Percentiles rank a stretch among this genome's conserved stretches.
Conservation (phyloP, 2,113 vertebrate genomes). For the Rhea pennata region DNA sequence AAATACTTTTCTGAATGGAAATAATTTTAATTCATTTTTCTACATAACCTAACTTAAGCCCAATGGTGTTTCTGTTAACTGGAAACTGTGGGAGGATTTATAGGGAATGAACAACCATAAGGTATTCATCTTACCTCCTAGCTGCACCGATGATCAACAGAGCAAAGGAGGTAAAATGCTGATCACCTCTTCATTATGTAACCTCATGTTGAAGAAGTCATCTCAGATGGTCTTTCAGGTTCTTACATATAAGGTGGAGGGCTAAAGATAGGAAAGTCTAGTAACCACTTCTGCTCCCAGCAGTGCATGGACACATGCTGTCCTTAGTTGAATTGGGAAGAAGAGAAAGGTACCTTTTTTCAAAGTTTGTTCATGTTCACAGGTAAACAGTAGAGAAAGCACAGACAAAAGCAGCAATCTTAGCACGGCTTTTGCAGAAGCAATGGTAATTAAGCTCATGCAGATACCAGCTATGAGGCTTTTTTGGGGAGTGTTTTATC, state of each 20-base stretch:
- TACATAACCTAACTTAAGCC: background rate
- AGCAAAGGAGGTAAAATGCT: background rate
- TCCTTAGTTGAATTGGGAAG: background rate
- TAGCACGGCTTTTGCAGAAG: background rate
- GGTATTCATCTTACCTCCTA: background rate
- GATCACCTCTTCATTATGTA: background rate
- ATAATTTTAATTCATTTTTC: background rate
- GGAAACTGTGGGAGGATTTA: background rate
- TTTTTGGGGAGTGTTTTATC: background rate
- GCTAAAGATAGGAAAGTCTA: background rate
- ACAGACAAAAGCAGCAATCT: background rate
- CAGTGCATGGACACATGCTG: background rate
- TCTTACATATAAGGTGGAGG: background rate
- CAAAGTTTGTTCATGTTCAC: background rate
- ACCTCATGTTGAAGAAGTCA: background rate
- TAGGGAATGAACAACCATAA: background rate
- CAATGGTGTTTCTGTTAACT: background rate
- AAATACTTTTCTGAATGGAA: background rate
- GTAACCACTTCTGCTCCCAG: background rate
- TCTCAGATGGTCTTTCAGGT: background rate
- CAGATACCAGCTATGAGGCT: background rate
- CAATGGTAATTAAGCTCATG: background rate
- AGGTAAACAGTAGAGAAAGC: background rate
- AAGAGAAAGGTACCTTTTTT: background rate
- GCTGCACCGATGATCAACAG: background rate